Evolutionary conservation across 2,797 vertebrate species (phyloP), one percentile per base, ranked within the genome.

Genomic region (Tragelaphus oryx): DNA sequence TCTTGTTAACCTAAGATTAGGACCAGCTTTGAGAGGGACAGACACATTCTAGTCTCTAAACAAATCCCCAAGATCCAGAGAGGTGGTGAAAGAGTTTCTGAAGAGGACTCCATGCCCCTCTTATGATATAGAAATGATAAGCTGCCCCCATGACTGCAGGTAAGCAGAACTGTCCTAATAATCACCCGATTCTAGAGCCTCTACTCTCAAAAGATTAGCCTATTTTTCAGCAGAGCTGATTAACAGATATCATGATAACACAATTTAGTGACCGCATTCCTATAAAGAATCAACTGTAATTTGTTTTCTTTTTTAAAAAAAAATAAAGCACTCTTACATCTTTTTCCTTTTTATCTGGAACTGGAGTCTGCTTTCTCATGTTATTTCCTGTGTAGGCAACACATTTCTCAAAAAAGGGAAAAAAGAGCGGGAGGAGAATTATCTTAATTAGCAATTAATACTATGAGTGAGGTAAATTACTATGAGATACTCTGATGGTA

Each of bases 341-440:
- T 98, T 99, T 99, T 97, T 99, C 99, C 97, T 99, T 99, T 98
- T 99, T 99, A 98, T 99, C 99, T 85, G 99, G 99, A 82, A 99
- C 98, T 28, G 99, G 99, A 0, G 99, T 99, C 97, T 99, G 99
- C 97, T 99, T 99, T 97, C 99, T 99, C 99, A 99, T 99, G 85
- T 99, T 99, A 98, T 99, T 99, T 92, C 99, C 99, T 54, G 99
- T 99, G 96, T 99, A 99, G 0, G 99, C 99, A 96, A 99, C 99
- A 97, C 99, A 99, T 99, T 99, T 99, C 99, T 99, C 96, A 94
- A 98, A 98, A 88, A 94, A 60, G 82, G 81, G 92, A 74, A 97
- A 75, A 95, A 68, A 54, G 55, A 14, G 28, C 18, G 8, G 59
- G 79, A 81, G 16, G 37, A 93, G 68, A 95, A 81, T 95, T 48